Percentiles rank a stretch among this genome's conserved stretches.
Conservation (phyloP, 2,113 vertebrate species). For the Romanogobio albipinnatus region DNA sequence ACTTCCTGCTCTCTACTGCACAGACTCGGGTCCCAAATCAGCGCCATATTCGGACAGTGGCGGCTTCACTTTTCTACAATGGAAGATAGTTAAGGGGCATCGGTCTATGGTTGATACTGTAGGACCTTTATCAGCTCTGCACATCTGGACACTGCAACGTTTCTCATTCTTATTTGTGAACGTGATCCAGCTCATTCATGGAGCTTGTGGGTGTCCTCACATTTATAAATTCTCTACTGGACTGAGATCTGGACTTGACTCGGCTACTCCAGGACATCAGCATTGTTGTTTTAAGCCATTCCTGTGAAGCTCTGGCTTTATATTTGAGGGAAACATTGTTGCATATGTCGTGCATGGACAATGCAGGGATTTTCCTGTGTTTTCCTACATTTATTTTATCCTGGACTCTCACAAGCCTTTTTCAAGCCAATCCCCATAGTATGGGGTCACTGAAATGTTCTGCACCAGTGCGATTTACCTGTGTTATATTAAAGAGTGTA, state of each 20-base stretch:
- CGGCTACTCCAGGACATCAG: not conserved
- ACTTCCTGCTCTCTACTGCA: too few species aligned
- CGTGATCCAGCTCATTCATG: not conserved
- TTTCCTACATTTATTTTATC: not conserved
- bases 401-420: not conserved
- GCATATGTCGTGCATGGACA: not conserved
- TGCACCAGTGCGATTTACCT: too few species aligned
- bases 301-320: not conserved
- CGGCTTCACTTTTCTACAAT: too few species aligned
- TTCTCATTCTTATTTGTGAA: not conserved
- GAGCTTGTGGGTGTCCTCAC: not conserved
- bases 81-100: too few species aligned
- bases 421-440: not conserved
- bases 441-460: too few species aligned
- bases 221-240: not conserved
- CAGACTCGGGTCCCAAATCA: too few species aligned
- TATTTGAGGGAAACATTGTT: not conserved
- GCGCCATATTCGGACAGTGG: too few species aligned
- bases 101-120: not conserved
- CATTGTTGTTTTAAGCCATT: not conserved
- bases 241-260: slow-evolving; percentile 13
- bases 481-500: too few species aligned
- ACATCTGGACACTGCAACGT: not conserved
- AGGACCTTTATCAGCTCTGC: not conserved
- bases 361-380: not conserved